A percentile compares a stretch with the other conserved stretches of the same genome.
phyloP scores from a whole-genome alignment of 2,888 invertebrate genomes.

The Athripsodes cinereus region DNA sequence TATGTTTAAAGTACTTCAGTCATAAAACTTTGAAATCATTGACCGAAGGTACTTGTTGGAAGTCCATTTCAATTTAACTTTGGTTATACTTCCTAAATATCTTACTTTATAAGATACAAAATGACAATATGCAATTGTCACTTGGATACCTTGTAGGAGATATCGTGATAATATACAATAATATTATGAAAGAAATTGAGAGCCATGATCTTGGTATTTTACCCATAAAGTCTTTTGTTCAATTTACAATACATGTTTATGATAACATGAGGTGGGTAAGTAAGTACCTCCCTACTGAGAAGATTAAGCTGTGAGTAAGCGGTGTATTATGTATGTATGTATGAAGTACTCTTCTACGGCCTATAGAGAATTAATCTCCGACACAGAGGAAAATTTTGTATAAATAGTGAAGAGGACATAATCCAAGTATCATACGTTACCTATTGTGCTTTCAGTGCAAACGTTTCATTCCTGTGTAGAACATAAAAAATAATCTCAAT shows the following conservation, averaged over 20 bases:
- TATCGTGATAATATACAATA: too few species aligned
- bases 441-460: conserved; percentile 34
- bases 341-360: not conserved
- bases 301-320: not conserved
- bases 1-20: too few species aligned
- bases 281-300: not conserved
- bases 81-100: too few species aligned
- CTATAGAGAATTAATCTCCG: not conserved
- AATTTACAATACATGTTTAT: not conserved
- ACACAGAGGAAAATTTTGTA: conserved; percentile 38
- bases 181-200: too few species aligned
- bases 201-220: too few species aligned
- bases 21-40: too few species aligned
- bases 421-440: conserved; percentile 43
- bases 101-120: too few species aligned
- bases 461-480: conserved; percentile 20
- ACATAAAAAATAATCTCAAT: conserved; percentile 18
- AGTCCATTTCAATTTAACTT: too few species aligned
- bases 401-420: conserved; percentile 46
- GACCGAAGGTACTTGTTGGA: too few species aligned
- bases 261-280: not conserved
- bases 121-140: too few species aligned
- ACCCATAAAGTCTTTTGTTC: not conserved
- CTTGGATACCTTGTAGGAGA: too few species aligned
- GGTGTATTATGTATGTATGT: not conserved